Base-by-base conservation (phyloP, 2,888 invertebrate genomes). In the Brassicogethes aeneus region DNA sequence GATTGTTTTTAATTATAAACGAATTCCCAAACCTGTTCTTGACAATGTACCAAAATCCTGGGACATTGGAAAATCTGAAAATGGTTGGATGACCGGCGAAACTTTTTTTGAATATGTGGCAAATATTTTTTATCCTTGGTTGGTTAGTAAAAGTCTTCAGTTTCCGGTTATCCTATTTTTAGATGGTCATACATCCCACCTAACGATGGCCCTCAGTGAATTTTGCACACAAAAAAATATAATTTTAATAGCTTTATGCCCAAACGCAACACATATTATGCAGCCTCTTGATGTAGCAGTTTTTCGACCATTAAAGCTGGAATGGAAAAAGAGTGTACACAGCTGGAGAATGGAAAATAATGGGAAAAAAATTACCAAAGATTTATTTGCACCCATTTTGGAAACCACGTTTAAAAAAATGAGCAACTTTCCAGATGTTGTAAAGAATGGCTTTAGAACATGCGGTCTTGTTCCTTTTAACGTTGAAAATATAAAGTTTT, bases 101-200 rank as follows among this genome's bases (percentile, higher is more conserved):
- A n/a, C n/a, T n/a, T 67, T 68, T 52, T 65, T 49, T 46, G 61
- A 66, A 47, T 67, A 57, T 43, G 53, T 67, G 3, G 53, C 57
- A 3, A 62, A 65, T 47, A 48, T 62, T 23, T 65, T 68, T 49
- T 42, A 57, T 47, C 56, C 58, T 30, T 68, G 64, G 64, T 43
- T 67, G 30, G 31, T 52, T 32, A 47, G 53, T 40, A 54, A 62
- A 39, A 44, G 56, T 29, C 57, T 66, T 17, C 39, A 52, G 36
- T 48, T 57, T 14, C 67, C 57, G 34, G 51, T 67, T 29, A 54
- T 69, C 36, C 40, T 67, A 3, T 69, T 63, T 40, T 45, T 70
- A 29, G 68, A 69, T n/a, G n/a, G n/a, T n/a, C n/a, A n/a, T n/a
- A n/a, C n/a, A n/a, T n/a, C n/a, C n/a, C n/a, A n/a, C n/a, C 52